phyloP scores from a whole-genome alignment of 1,140 invertebrate genomes.

The Sminthurinus signatus region DNA sequence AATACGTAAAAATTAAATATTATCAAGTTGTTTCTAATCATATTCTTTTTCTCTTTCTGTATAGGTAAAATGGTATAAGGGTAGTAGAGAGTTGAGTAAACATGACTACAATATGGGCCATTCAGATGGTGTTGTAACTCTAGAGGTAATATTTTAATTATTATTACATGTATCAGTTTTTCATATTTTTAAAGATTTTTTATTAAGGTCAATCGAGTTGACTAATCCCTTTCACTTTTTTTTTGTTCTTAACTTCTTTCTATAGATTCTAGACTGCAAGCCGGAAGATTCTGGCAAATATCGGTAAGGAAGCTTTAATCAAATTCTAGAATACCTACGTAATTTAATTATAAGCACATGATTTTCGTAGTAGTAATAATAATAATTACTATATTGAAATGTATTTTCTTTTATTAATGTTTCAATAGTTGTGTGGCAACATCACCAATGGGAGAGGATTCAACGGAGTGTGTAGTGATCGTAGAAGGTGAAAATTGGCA shows the following conservation, averaged over 20 bases:
- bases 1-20: not conserved
- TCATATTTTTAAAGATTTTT: too few species aligned
- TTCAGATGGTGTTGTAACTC: slow-evolving; percentile 86
- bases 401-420: too few species aligned
- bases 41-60: slow-evolving; percentile 9
- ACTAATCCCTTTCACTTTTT: too few species aligned
- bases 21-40: not conserved
- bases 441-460: slow-evolving; percentile 85
- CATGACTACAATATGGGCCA: slow-evolving; percentile 83
- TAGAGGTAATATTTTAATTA: too few species aligned
- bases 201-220: too few species aligned
- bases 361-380: too few species aligned
- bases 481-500: slow-evolving; percentile 71
- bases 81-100: slow-evolving; percentile 80
- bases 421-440: slow-evolving; percentile 81
- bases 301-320: too few species aligned
- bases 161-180: too few species aligned
- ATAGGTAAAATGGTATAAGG: slow-evolving; percentile 81
- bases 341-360: too few species aligned
- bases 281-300: slow-evolving; percentile 95
- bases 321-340: too few species aligned
- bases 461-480: slow-evolving; percentile 91
- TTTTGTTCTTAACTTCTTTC: too few species aligned
- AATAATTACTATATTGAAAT: too few species aligned
- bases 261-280: slow-evolving; percentile 87